Evolutionary conservation across 2,888 invertebrate genomes (phyloP).

Genomic region (Heliconius ethilla): DNA sequence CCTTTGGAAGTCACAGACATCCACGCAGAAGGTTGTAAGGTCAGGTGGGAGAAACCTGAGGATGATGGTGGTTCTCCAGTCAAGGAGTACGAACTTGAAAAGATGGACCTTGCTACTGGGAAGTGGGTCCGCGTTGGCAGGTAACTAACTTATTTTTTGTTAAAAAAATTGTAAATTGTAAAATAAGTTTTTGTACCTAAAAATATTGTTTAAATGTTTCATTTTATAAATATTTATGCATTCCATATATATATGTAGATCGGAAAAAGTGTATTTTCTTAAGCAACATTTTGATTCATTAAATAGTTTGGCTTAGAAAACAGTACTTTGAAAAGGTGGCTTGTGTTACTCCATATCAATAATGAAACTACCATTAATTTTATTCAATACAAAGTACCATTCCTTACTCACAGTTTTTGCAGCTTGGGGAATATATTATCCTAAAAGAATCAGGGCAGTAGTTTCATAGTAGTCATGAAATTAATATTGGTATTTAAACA

Average conservation of each 20-base stretch:
- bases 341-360: not conserved
- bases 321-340: no score
- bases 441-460: not conserved
- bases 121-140: conserved; percentile 95
- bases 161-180: no score
- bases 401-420: not conserved
- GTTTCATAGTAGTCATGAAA: not conserved
- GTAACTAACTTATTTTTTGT: conserved; percentile 49
- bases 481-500: not conserved
- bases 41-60: conserved; percentile 96
- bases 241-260: no score
- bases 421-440: no score
- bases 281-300: no score
- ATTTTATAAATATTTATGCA: no score
- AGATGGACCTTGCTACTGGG: conserved; percentile 93
- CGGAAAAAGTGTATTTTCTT: no score
- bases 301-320: no score
- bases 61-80: conserved; percentile 97
- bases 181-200: no score
- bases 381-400: not conserved
- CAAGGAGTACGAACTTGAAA: conserved; percentile 96
- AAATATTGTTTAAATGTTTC: no score
- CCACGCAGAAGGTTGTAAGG: conserved; percentile 91
- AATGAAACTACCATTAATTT: not conserved
- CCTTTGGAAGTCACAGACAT: conserved; percentile 93